Base-by-base conservation (phyloP, 2,113 vertebrate genomes). In the Leptocoma aspasia region DNA sequence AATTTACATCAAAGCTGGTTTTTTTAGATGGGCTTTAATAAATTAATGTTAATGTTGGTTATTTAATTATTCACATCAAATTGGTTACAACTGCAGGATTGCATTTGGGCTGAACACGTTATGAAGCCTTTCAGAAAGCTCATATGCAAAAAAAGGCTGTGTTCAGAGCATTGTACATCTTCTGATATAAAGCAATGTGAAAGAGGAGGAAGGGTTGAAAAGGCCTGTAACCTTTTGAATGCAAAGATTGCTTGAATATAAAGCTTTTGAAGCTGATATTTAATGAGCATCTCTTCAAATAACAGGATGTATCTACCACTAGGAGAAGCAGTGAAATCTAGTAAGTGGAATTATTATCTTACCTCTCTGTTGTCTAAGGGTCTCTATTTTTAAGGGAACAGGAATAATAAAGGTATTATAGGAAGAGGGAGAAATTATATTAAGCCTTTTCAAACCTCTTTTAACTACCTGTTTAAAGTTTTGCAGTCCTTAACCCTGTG, bases 1-100 rank as follows among this genome's bases (percentile, higher is more conserved):
- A 71, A 72, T 84, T 92, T 82, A 79, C 59, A 65, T 82, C 4
- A 12, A 90, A 95, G 52, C 65, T 91, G 45, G 0, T 0, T 50
- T 83, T 92, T 90, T 92, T 5, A 82, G 76, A 82, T 82, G 37
- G 50, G 61, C 59, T 94, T 93, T 95, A 95, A 95, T 94, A 95
- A 95, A 95, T 96, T 88, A 93, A 73, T 59, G 71, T 73, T 96
- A 96, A 87, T 89, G 45, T 72, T 92, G 63, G 42, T 95, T 96
- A 89, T 92, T 96, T 94, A 95, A 95, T 97, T 96, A 87, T 89
- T 91, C 4, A 1, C 64, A 75, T 83, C 72, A 92, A 94, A 92
- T 85, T 88, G 81, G 63, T 95, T 95, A 30, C 69, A 90, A 73
- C n/a, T 81, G 64, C 56, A 68, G 82, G 52, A 57, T 75, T 95